Evolutionary conservation across 2,888 invertebrate genomes (phyloP).

Genomic region (Alcis repandata): DNA sequence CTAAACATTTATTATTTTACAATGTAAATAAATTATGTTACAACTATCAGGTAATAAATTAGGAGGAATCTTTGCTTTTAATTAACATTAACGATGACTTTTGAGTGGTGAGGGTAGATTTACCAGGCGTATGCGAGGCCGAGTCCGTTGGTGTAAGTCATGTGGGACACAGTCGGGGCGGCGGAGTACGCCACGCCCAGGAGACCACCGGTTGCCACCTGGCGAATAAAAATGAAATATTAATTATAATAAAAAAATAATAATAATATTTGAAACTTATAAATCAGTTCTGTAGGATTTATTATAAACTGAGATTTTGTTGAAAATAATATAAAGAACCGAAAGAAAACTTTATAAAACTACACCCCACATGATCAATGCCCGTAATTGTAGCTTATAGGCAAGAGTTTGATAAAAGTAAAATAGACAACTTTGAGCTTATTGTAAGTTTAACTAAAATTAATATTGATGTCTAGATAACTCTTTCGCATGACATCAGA

Average conservation of each 20-base stretch:
- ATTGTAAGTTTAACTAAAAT: too few relatives aligned
- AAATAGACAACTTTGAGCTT: too few relatives aligned
- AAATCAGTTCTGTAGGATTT: too few relatives aligned
- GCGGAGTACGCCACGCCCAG: constrained; percentile 88
- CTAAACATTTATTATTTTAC: constrained; percentile 40
- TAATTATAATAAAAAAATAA: background rate
- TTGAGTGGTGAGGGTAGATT: constrained; percentile 39
- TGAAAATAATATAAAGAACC: too few relatives aligned
- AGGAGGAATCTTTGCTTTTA: constrained; percentile 73
- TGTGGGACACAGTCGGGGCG: constrained; percentile 88
- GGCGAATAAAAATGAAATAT: constrained; percentile 35
- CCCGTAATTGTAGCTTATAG: too few relatives aligned
- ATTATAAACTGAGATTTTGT: too few relatives aligned
- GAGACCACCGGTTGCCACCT: constrained; percentile 84
- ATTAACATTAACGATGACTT: constrained; percentile 16
- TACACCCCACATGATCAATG: too few relatives aligned
- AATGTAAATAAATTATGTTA: constrained; percentile 62
- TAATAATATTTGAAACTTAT: background rate
- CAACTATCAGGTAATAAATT: constrained; percentile 79
- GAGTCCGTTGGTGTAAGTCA: constrained; percentile 86
- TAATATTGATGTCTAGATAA: too few relatives aligned
- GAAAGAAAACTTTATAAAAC: too few relatives aligned
- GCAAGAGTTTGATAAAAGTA: too few relatives aligned
- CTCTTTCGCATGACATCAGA: too few relatives aligned
- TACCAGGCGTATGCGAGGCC: constrained; percentile 87